These are phyloP conservation scores for Diadema setosum DNA, from an alignment of 35 echinoderm and acorn worm genomes.

Conservation along the genomic window DNA sequence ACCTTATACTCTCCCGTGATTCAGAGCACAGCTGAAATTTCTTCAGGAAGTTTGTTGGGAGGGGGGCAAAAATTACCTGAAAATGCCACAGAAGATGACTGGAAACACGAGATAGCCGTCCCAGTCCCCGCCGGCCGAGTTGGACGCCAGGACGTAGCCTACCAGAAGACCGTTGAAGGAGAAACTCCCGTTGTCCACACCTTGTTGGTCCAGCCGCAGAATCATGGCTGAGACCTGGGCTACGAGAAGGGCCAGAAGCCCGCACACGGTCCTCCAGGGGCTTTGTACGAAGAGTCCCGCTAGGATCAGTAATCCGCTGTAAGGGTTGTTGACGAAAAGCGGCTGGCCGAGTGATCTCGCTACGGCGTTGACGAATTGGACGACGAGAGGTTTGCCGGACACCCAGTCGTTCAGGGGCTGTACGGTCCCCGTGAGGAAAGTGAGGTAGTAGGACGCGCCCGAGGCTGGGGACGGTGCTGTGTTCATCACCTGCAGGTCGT, in stretches of 20 bases:
- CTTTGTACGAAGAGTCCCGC: slow-evolving; percentile 54
- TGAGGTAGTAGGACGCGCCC: background rate
- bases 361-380: slow-evolving; percentile 45
- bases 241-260: slow-evolving; percentile 18
- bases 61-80: slow-evolving; percentile 46
- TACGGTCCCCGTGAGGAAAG: slow-evolving; percentile 39
- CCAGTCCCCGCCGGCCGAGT: slow-evolving; percentile 29
- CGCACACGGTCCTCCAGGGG: slow-evolving; percentile 52
- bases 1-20: too few relatives aligned
- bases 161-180: slow-evolving; percentile 54
- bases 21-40: too few relatives aligned
- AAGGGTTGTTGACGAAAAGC: slow-evolving; percentile 60
- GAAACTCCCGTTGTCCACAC: slow-evolving; percentile 27
- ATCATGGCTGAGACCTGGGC: slow-evolving; percentile 45
- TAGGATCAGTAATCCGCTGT: slow-evolving; percentile 52
- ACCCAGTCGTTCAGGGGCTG: slow-evolving; percentile 44
- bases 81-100: slow-evolving; percentile 23
- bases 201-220: slow-evolving; percentile 16
- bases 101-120: slow-evolving; percentile 43
- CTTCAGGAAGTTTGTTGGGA: too few relatives aligned
- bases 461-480: background rate
- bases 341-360: slow-evolving; percentile 47
- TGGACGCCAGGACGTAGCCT: slow-evolving; percentile 27
- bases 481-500: background rate
- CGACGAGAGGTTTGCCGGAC: slow-evolving; percentile 1